Evolutionary conservation across 2,888 invertebrate genomes (phyloP).

Genomic region (Coenonympha glycerion): DNA sequence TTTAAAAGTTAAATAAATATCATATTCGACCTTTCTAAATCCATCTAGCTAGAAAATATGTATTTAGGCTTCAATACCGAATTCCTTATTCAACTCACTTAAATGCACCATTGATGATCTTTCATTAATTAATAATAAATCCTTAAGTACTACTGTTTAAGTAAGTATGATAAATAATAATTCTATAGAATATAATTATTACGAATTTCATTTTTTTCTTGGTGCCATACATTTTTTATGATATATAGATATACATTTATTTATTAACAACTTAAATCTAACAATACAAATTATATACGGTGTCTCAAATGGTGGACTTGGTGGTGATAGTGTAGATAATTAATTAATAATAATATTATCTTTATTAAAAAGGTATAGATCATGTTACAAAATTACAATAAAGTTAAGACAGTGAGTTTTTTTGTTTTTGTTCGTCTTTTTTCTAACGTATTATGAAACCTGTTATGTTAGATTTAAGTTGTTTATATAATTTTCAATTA

Average conservation of each 20-base stretch:
- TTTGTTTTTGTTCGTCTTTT: too few relatives aligned
- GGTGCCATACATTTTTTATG: conserved; percentile 12
- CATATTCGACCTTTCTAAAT: conserved; percentile 14
- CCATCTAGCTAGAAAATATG: conserved; percentile 28
- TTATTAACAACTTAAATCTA: background rate
- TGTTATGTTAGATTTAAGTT: too few relatives aligned
- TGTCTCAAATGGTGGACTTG: too few relatives aligned
- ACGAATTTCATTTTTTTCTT: conserved; percentile 6
- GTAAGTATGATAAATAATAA: too few relatives aligned
- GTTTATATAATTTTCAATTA: too few relatives aligned
- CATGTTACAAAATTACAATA: too few relatives aligned
- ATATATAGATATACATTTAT: background rate
- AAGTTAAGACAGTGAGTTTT: too few relatives aligned
- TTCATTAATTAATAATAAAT: conserved; percentile 6
- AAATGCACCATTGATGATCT: conserved; percentile 18
- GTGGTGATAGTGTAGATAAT: too few relatives aligned
- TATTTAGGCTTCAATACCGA: conserved; percentile 33
- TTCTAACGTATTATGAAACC: too few relatives aligned
- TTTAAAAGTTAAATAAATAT: conserved; percentile 29
- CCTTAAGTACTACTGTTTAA: conserved; percentile 10
- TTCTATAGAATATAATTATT: conserved; percentile 14
- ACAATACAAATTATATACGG: background rate
- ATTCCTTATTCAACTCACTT: conserved; percentile 22
- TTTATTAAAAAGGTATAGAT: too few relatives aligned
- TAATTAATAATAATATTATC: too few relatives aligned